These are phyloP conservation scores for Megalopta genalis DNA, from an alignment of 1,140 invertebrate species.

Conservation along the genomic window DNA sequence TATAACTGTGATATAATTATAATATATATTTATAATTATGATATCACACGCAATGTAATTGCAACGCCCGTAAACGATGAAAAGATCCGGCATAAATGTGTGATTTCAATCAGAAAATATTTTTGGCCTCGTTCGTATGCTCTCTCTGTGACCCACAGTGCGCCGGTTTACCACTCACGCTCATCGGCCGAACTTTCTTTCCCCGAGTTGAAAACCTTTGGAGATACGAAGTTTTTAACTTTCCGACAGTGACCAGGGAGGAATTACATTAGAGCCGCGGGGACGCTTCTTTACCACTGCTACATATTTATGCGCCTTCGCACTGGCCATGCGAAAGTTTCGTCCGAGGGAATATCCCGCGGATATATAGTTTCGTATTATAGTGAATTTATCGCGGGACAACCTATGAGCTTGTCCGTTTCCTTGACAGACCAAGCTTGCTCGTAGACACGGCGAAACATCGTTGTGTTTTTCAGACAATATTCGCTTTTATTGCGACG, in stretches of 20 bases:
- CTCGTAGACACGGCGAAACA: not conserved
- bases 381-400: not conserved
- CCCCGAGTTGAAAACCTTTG: not conserved
- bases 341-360: not conserved
- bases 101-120: too few relatives aligned
- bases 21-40: too few relatives aligned
- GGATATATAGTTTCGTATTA: not conserved
- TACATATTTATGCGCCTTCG: slow-evolving; percentile 11
- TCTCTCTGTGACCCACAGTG: too few relatives aligned
- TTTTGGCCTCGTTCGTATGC: too few relatives aligned
- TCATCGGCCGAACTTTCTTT: slow-evolving; percentile 18
- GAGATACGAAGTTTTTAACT: slow-evolving; percentile 22
- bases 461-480: too few relatives aligned
- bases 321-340: not conserved
- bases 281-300: not conserved
- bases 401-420: not conserved
- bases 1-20: too few relatives aligned
- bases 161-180: slow-evolving; percentile 14
- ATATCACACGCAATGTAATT: too few relatives aligned
- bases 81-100: too few relatives aligned
- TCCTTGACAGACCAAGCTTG: not conserved
- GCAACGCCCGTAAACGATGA: too few relatives aligned
- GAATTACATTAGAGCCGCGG: slow-evolving; percentile 18
- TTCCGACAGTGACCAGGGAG: slow-evolving; percentile 24
- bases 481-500: too few relatives aligned